A percentile compares a stretch with the other conserved stretches of the same genome.
phyloP scores from a whole-genome alignment of 2,888 invertebrate species.

The Parnassius smintheus region DNA sequence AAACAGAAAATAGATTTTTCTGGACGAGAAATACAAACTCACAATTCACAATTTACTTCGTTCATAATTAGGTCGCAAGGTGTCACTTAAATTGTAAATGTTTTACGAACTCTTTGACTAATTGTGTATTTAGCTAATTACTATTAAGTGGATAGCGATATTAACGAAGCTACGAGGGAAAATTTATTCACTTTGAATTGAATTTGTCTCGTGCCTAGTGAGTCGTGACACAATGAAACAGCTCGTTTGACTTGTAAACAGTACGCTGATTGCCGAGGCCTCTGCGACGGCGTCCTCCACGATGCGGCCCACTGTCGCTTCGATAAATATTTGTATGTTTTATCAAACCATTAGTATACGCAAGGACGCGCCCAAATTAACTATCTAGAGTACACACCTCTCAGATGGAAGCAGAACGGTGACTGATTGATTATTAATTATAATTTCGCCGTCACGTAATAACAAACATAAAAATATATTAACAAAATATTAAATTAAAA shows the following conservation, averaged over 20 bases:
- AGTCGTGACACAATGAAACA: slow-evolving; percentile 6
- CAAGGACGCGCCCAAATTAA: slow-evolving; percentile 2
- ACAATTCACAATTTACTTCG: too few relatives aligned
- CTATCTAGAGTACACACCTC: neutral
- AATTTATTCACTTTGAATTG: neutral
- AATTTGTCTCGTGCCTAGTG: slow-evolving; percentile 1
- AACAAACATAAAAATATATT: too few relatives aligned
- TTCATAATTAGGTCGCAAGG: too few relatives aligned
- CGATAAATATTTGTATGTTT: slow-evolving; percentile 19
- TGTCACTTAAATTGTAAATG: too few relatives aligned
- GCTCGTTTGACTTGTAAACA: slow-evolving; percentile 14
- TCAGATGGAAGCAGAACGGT: neutral
- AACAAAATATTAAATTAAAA: too few relatives aligned
- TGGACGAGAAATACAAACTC: too few relatives aligned
- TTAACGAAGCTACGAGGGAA: neutral
- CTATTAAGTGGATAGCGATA: neutral
- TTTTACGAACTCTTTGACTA: too few relatives aligned
- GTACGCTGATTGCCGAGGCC: slow-evolving; percentile 14
- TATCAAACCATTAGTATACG: slow-evolving; percentile 17
- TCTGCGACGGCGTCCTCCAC: neutral
- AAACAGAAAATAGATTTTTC: too few relatives aligned
- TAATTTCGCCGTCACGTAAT: too few relatives aligned
- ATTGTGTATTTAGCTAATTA: too few relatives aligned
- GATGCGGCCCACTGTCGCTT: slow-evolving; percentile 3
- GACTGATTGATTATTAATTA: too few relatives aligned